Base-by-base conservation (phyloP, 2,113 vertebrate species). In the Hypanus sabinus region DNA sequence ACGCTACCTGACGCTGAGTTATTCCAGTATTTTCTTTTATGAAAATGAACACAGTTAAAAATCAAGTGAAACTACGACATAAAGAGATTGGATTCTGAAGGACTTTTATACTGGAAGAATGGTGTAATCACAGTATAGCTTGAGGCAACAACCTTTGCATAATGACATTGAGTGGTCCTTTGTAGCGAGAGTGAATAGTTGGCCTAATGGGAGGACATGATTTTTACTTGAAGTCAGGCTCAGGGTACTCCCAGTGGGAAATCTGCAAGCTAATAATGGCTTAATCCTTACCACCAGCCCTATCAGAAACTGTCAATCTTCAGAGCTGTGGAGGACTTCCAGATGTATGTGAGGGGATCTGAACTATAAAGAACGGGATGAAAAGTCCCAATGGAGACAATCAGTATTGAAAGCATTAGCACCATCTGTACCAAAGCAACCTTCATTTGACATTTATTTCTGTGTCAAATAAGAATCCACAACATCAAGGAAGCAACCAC, bases 321-420 rank as follows among this genome's bases (percentile, higher is more conserved):
- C 94, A 94, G 93, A 94, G 95, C 80, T 94, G 94, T 94, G 95
- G 95, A 97, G 95, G 95, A 95, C 57, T 96, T 94, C 22, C 94
- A 95, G 94, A 95, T 94, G 94, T 92, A 95, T 94, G 81, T 94
- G 95, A 95, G 94, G 80, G 94, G 95, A 95, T 95, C 94, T 96
- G 88, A 95, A 94, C 94, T 95, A 95, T 94, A 95, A 95, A 95
- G 96, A 95, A 95, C 94, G 96, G 96, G 94, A 65, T 94, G 88
- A 77, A 30, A 94, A 94, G 94, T 97, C 97, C 97, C 96, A 95
- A 8, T 95, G 96, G 96, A 96, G 95, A 97, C 96, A 98, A 98
- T 98, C 98, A 98, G 94, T 95, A 95, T 95, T 96, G 95, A 97
- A 97, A 97, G 95, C 95, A 94, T 97, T 97, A 97, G 97, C 96